A percentile compares a stretch with the other conserved stretches of the same genome.
phyloP scores from a whole-genome alignment of 2,888 invertebrate species.

The Clostera curtula region DNA sequence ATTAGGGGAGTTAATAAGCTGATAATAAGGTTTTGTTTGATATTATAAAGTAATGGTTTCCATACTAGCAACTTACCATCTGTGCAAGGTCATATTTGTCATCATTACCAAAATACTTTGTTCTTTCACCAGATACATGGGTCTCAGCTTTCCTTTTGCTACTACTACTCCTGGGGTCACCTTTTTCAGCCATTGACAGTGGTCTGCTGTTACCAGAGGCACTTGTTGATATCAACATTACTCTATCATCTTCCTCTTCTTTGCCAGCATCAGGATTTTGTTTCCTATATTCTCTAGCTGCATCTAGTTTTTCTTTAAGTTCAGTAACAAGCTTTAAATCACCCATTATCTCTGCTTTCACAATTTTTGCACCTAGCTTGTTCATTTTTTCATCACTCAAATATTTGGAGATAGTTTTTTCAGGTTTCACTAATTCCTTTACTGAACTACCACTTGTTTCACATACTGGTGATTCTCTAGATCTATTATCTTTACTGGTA shows the following conservation, averaged over 20 bases:
- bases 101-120: conserved; percentile 92
- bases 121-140: conserved; percentile 82
- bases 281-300: conserved; percentile 75
- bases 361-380: conserved; percentile 89
- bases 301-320: conserved; percentile 83
- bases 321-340: conserved; percentile 80
- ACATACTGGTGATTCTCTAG: conserved; percentile 1
- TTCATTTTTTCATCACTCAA: conserved; percentile 91
- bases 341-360: conserved; percentile 96
- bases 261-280: conserved; percentile 47
- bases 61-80: conserved; percentile 75
- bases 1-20: not conserved
- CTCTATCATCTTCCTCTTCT: conserved; percentile 60
- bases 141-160: conserved; percentile 79
- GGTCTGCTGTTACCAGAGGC: conserved; percentile 81
- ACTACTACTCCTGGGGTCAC: conserved; percentile 57
- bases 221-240: conserved; percentile 82
- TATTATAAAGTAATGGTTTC: conserved; percentile 2
- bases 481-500: conserved; percentile 3
- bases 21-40: not conserved
- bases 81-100: conserved; percentile 89
- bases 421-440: not conserved
- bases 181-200: conserved; percentile 55
- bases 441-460: not conserved
- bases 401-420: conserved; percentile 34